Evolutionary conservation across 2,113 vertebrate genomes (phyloP), one percentile per base, ranked within the genome.

Genomic region (Paramisgurnus dabryanus): DNA sequence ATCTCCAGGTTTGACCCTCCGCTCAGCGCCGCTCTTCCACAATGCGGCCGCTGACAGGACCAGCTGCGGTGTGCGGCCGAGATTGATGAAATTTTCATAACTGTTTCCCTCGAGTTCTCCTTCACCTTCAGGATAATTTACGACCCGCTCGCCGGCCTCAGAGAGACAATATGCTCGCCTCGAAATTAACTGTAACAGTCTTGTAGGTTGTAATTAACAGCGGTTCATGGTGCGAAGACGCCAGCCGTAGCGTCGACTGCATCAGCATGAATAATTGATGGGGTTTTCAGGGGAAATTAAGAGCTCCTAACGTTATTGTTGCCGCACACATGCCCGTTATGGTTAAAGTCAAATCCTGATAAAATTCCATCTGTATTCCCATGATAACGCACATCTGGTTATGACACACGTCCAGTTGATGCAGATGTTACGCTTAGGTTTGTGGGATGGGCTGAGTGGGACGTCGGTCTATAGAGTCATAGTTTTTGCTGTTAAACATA

Each of bases 61-160:
- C 96, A 97, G 95, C 95, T 97, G 95, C 88, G 92, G 89, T 90
- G 91, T 90, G 92, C 92, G 93, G 95, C 91, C 90, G 92, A 95
- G 95, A 95, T 95, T 93, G 95, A 96, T 96, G 93, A 95, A 94
- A 95, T 95, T 96, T 96, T 96, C 94, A 94, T 95, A 96, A 94
- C 92, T 91, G 88, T 91, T 91, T 95, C 95, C 94, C 95, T 93
- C 91, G 93, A 96, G 94, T 96, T 96, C 92, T 92, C 89, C 94
- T 95, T 95, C 95, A 96, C 94, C 95, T 96, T 97, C 95, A 96
- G 90, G 93, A 96, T 96, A 95, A 96, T 96, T 96, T 95, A 96
- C 95, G 94, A 95, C 93, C 92, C 90, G 92, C 93, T 93, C 92
- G 49, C 80, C 88, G 93, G 94, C 93, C 94, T 95, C 90, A 91